Conservation (phyloP, 2,888 invertebrate species). For the Pterostichus madidus region DNA sequence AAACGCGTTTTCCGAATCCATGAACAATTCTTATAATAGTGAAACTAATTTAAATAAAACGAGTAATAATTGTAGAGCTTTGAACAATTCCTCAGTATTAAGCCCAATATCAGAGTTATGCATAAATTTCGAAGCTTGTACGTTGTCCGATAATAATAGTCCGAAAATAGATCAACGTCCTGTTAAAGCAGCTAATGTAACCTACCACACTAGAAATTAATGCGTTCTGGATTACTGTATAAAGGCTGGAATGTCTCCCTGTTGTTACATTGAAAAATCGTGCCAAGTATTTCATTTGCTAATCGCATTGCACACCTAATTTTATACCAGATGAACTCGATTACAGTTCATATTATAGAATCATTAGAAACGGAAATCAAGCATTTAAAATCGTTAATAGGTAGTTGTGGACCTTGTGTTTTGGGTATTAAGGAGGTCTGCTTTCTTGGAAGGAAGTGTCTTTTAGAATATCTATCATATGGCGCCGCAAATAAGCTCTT, state of each 20-base stretch:
- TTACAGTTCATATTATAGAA: slow-evolving; percentile 80
- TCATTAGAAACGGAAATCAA: slow-evolving; percentile 84
- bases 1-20: slow-evolving; percentile 73
- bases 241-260: slow-evolving; percentile 74
- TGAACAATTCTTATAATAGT: slow-evolving; percentile 74
- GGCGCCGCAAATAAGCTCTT: slow-evolving; percentile 80
- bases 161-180: slow-evolving; percentile 61
- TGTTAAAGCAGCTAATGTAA: slow-evolving; percentile 23
- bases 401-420: slow-evolving; percentile 82
- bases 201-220: slow-evolving; percentile 39
- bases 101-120: slow-evolving; percentile 83
- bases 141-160: slow-evolving; percentile 77
- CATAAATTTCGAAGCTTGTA: slow-evolving; percentile 80
- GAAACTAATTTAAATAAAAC: slow-evolving; percentile 24
- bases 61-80: slow-evolving; percentile 71
- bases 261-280: slow-evolving; percentile 81
- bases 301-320: slow-evolving; percentile 84
- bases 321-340: slow-evolving; percentile 77
- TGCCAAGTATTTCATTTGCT: slow-evolving; percentile 84
- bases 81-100: slow-evolving; percentile 55
- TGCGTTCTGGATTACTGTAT: slow-evolving; percentile 58
- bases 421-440: slow-evolving; percentile 78
- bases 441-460: slow-evolving; percentile 76
- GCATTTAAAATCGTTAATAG: slow-evolving; percentile 84
- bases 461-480: slow-evolving; percentile 80